Evolutionary conservation across 2,113 vertebrate genomes (phyloP).

Genomic region (Lasiurus cinereus): DNA sequence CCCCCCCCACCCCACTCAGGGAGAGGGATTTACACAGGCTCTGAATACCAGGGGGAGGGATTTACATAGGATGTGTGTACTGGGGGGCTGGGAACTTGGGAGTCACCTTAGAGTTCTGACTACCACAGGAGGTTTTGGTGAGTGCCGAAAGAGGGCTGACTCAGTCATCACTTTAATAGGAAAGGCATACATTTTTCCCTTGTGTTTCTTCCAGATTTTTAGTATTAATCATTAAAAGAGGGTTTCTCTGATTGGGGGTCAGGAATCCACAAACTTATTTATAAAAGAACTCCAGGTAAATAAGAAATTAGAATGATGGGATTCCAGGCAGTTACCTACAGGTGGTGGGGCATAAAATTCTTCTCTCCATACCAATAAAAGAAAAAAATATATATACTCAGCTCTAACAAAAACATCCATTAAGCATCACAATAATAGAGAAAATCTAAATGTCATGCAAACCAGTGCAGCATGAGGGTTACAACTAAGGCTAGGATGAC

Average conservation of each 20-base stretch:
- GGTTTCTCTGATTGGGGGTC: neutral
- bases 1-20: too few species aligned
- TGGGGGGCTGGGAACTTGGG: neutral
- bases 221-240: neutral
- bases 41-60: neutral
- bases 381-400: neutral
- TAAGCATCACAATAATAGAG: neutral
- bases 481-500: neutral
- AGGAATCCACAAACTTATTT: neutral
- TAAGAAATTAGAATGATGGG: neutral
- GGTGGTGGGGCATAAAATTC: neutral
- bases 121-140: neutral
- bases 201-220: neutral
- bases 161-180: neutral
- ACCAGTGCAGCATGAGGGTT: neutral
- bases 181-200: neutral
- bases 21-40: too few species aligned
- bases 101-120: neutral
- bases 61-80: too few species aligned
- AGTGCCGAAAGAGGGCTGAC: neutral
- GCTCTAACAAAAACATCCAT: slow-evolving; percentile 9
- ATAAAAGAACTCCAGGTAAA: neutral
- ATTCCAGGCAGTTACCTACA: neutral
- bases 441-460: neutral
- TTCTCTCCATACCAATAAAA: neutral